Evolutionary conservation across 2,797 vertebrate species (phyloP).

Genomic region (Gobionotothen gibberifrons): DNA sequence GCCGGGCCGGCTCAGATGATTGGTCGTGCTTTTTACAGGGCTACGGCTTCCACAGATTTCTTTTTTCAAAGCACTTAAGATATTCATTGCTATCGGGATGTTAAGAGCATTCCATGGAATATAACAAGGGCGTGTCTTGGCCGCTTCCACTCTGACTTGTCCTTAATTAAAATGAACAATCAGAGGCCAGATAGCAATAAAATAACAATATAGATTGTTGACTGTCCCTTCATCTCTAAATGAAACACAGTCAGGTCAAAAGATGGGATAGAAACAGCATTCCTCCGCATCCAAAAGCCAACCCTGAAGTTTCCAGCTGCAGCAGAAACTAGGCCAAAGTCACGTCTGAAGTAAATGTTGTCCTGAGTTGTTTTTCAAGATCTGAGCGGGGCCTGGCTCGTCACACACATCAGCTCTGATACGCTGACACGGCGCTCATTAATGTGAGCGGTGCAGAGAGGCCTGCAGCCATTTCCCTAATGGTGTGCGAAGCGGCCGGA

Average conservation of each 20-base stretch:
- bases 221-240: not conserved
- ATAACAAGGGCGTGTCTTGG: too few species aligned
- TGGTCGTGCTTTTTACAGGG: too few species aligned
- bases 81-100: too few species aligned
- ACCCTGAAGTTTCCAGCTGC: conserved; percentile 9
- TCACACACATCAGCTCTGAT: conserved; percentile 76
- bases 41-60: too few species aligned
- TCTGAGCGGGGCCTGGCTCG: conserved; percentile 62
- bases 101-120: too few species aligned
- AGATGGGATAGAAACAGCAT: not conserved
- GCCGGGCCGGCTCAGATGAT: too few species aligned
- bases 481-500: conserved; percentile 54
- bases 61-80: too few species aligned
- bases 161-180: too few species aligned
- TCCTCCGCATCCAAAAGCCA: not conserved
- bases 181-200: too few species aligned
- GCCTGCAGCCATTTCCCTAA: conserved; percentile 71
- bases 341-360: conserved; percentile 30
- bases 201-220: not conserved
- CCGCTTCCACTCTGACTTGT: too few species aligned
- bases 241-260: not conserved
- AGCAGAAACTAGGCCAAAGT: conserved; percentile 49
- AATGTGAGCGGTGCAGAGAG: conserved; percentile 66
- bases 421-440: conserved; percentile 80
- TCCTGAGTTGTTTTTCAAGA: conserved; percentile 57